These are phyloP conservation scores for Cygnus buccinator DNA, from an alignment of 2,113 vertebrate genomes.

Conservation along the genomic window DNA sequence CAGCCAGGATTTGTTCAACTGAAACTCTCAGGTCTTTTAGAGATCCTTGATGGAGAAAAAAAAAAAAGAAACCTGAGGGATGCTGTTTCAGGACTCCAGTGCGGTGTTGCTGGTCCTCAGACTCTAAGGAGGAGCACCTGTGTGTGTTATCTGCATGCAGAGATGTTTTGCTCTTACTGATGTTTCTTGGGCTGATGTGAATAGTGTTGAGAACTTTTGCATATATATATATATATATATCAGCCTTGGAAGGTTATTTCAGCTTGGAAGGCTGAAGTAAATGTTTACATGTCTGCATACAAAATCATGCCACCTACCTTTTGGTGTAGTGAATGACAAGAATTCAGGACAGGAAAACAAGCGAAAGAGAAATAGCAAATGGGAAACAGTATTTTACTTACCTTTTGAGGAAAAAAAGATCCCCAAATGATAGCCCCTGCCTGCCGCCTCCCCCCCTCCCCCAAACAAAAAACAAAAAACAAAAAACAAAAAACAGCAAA, in stretches of 20 bases:
- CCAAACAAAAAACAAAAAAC: neutral
- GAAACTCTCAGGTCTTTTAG: neutral
- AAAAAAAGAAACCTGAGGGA: neutral
- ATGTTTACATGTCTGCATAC: neutral
- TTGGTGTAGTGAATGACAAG: neutral
- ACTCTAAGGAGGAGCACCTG: neutral
- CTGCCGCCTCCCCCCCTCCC: neutral
- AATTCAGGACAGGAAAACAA: neutral
- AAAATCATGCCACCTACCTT: neutral
- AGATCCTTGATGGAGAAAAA: neutral
- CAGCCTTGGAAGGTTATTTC: neutral
- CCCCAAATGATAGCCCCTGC: neutral
- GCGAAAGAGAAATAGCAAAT: neutral
- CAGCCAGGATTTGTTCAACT: neutral
- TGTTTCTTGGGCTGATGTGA: neutral
- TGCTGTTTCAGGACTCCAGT: neutral
- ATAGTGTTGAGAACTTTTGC: neutral
- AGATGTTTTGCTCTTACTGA: neutral
- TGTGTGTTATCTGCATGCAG: neutral
- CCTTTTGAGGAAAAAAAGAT: neutral
- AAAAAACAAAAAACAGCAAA: neutral
- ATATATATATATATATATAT: neutral
- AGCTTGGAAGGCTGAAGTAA: neutral
- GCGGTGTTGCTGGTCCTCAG: neutral
- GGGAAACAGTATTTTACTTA: slow-evolving; percentile 12